Evolutionary conservation across 2,888 invertebrate species (phyloP), one percentile per base, ranked within the genome.

Genomic region (Cylloceria caligata): DNA sequence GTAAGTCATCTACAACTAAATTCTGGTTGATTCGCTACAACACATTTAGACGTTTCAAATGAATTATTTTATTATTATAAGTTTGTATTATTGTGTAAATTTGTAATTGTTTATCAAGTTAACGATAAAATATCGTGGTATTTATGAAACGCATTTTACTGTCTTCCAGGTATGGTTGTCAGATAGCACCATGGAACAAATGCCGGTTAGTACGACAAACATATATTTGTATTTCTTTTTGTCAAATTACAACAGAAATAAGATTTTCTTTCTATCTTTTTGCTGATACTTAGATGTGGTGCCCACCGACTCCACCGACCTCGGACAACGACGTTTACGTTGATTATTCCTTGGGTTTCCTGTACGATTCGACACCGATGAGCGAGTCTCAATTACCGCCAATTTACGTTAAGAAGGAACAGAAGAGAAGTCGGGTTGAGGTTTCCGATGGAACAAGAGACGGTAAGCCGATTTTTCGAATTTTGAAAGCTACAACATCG

Each of bases 241-340:
- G 27, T 68, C 30, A 21, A 27, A 24, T 30, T 57, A 0, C n/a
- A 30, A 30, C 52, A 6, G 16, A 42, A 19, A 42, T n/a, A 16
- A 68, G 49, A 16, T 52, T 30, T 27, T 67, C 0, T 30, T 27
- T 57, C 2, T 45, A 39, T 64, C 9, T 39, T 34, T 64, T 30
- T 2, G 39, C 2, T 52, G 27, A 52, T 78, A 86, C 89, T 87
- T 93, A 99, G 98, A 96, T 98, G 94, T 99, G 99, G 99, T 96
- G 97, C 87, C 99, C 99, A 73, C 99, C 99, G 77, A 99, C 99
- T 21, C 99, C 99, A 79, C 99, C 99, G 11, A 96, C 97, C 92
- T 97, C 97, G 92, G 98, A 98, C 89, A 96, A 96, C 90, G 99
- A 99, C 93, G 94, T 98, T 77, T 98, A 98, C 94, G 96, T 98